Base-by-base conservation (phyloP, 2,888 invertebrate genomes). In the Pachydiplax longipennis region DNA sequence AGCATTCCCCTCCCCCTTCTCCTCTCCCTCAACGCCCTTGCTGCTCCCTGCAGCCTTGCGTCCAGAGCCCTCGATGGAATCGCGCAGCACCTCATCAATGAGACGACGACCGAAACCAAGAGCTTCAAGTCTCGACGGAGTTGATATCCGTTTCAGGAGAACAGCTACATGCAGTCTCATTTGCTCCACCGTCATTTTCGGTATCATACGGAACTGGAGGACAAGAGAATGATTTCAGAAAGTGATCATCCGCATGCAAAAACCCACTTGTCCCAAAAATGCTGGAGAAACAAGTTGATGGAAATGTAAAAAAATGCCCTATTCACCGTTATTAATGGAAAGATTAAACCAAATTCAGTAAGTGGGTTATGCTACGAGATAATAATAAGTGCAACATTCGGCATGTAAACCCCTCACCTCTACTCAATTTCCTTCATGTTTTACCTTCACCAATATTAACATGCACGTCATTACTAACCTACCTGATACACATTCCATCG, bases 91-190 rank as follows among this genome's bases (percentile, higher is more conserved):
- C 92, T 97, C 97, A 93, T 98, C 98, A 91, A 98, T 97, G 12
- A 97, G 95, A 90, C 96, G 94, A 92, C 95, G 95, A 91, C 97
- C 97, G 94, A 96, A 96, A 92, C 98, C 98, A 93, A 98, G 94
- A 92, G 96, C 96, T 91, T 96, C 96, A 82, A 98, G 95, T 92
- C 96, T 96, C 92, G 97, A 96, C 92, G 96, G 96, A n/a, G 96
- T 96, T 31, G 97, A 97, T 92, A 98, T 98, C 94, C 97, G 97
- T 92, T 97, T 97, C 90, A 98, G 94, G 80, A 98, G 95, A 81
- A 98, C 96, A 2, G 98, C 98, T 92, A 98, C 95, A 73, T 97
- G 95, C 92, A 97, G 95, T 91, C 98, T 95, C 96, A 98, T 96
- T 92, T 96, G 96, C 90, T 97, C 96, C 58, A 98, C 94, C 0